A percentile compares a stretch with the other conserved stretches of the same genome.
Evolutionary conservation across 2,888 invertebrate genomes (phyloP).

Genomic region (Elaeidobius kamerunicus): DNA sequence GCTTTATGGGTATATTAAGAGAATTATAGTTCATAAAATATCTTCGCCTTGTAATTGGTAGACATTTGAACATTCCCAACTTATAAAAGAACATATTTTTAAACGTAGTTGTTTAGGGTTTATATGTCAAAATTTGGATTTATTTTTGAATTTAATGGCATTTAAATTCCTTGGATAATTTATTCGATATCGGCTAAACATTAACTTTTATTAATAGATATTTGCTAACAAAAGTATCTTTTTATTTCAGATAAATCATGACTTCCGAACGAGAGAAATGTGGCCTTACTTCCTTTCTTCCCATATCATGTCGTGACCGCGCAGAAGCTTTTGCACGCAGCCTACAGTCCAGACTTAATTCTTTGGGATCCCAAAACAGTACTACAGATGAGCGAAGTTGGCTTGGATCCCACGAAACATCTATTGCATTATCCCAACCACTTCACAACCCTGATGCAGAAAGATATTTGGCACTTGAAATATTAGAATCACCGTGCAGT

Average conservation of each 20-base stretch:
- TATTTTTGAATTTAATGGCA: too few species aligned
- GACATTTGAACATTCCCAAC: too few species aligned
- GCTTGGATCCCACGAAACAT: constrained; percentile 42
- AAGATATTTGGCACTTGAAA: constrained; percentile 59
- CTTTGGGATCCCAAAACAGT: constrained; percentile 57
- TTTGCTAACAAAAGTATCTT: constrained; percentile 1
- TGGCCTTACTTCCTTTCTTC: constrained; percentile 66
- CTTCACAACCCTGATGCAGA: constrained; percentile 54
- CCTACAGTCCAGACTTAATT: constrained; percentile 70
- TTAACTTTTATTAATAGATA: too few species aligned
- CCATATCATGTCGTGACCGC: constrained; percentile 76
- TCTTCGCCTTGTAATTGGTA: too few species aligned
- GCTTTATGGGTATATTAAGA: too few species aligned
- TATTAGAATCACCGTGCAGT: constrained; percentile 66
- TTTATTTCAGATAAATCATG: constrained; percentile 27
- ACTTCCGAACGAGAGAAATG: constrained; percentile 56
- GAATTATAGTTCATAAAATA: not conserved
- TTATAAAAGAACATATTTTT: too few species aligned
- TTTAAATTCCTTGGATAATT: too few species aligned
- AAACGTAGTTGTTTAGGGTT: too few species aligned
- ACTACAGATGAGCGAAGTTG: constrained; percentile 38
- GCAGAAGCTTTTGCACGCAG: constrained; percentile 80
- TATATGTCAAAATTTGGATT: too few species aligned
- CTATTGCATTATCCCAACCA: constrained; percentile 50
- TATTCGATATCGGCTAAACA: too few species aligned